These are phyloP conservation scores for Cephus sareptanus DNA, from an alignment of 2,888 invertebrate species.

Conservation along the genomic window DNA sequence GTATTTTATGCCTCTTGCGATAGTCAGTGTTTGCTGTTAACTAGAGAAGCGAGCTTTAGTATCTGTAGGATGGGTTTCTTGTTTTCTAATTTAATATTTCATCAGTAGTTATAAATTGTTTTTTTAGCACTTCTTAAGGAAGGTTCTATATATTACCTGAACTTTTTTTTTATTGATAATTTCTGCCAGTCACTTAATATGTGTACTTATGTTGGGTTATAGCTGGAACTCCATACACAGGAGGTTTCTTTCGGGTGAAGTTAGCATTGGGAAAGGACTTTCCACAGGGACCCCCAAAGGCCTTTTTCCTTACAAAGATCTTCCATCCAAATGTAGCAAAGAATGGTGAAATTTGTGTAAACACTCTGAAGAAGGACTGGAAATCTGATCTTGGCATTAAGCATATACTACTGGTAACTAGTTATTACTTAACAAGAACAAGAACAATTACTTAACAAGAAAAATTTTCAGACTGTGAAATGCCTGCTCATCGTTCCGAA, in stretches of 20 bases:
- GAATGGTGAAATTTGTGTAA: constrained; percentile 96
- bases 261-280: constrained; percentile 92
- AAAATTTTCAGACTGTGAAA: constrained; percentile 80
- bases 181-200: neutral
- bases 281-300: constrained; percentile 92
- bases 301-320: constrained; percentile 92
- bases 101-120: neutral
- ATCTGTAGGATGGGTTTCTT: neutral
- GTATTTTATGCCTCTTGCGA: neutral
- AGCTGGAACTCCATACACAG: constrained; percentile 92
- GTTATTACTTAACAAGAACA: neutral
- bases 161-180: neutral
- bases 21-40: neutral
- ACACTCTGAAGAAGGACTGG: constrained; percentile 97
- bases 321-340: constrained; percentile 97
- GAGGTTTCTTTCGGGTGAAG: constrained; percentile 90
- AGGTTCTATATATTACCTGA: neutral
- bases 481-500: constrained; percentile 97
- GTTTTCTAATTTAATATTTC: neutral
- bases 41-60: neutral
- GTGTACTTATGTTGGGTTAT: constrained; percentile 33
- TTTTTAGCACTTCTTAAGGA: neutral
- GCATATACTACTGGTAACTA: constrained; percentile 86
- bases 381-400: constrained; percentile 94
- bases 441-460: neutral